A percentile compares a stretch with the other conserved stretches of the same genome.
Conservation (phyloP, 2,797 vertebrate species). For the Cirrhinus mrigala region DNA sequence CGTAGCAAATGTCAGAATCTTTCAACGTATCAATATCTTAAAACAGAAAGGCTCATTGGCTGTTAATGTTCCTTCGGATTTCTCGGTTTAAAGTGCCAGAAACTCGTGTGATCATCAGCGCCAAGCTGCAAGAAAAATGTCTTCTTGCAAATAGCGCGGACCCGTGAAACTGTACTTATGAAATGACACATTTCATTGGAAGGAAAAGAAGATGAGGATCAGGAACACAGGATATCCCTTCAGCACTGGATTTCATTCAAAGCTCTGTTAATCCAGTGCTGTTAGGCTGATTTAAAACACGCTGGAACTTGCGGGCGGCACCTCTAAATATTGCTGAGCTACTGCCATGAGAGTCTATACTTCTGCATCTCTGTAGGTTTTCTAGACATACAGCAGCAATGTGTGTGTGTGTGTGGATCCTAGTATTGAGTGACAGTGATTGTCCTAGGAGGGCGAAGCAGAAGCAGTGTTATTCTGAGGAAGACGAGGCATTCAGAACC, state of each 20-base stretch:
- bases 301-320: slow-evolving; percentile 13
- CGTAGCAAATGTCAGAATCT: slow-evolving; percentile 18
- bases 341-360: not conserved
- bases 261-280: slow-evolving; percentile 36
- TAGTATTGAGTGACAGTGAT: slow-evolving; percentile 7
- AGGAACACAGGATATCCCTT: slow-evolving; percentile 39
- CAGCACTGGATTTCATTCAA: slow-evolving; percentile 39
- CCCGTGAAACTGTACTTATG: not conserved
- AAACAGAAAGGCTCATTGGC: slow-evolving; percentile 47
- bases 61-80: slow-evolving; percentile 31
- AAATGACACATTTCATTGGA: slow-evolving; percentile 27
- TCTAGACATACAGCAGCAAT: not conserved
- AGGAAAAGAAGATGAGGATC: slow-evolving; percentile 23
- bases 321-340: slow-evolving; percentile 13
- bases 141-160: slow-evolving; percentile 1
- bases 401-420: not conserved
- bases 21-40: slow-evolving; percentile 38
- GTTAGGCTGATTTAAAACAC: slow-evolving; percentile 29
- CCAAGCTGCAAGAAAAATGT: slow-evolving; percentile 24
- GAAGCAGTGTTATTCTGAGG: slow-evolving; percentile 42
- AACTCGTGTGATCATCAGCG: slow-evolving; percentile 6
- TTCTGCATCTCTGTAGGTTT: slow-evolving; percentile 3
- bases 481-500: slow-evolving; percentile 52
- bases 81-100: slow-evolving; percentile 5
- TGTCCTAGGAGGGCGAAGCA: not conserved